Base-by-base conservation (phyloP, 2,888 invertebrate genomes). In the Leptura quadrifasciata region DNA sequence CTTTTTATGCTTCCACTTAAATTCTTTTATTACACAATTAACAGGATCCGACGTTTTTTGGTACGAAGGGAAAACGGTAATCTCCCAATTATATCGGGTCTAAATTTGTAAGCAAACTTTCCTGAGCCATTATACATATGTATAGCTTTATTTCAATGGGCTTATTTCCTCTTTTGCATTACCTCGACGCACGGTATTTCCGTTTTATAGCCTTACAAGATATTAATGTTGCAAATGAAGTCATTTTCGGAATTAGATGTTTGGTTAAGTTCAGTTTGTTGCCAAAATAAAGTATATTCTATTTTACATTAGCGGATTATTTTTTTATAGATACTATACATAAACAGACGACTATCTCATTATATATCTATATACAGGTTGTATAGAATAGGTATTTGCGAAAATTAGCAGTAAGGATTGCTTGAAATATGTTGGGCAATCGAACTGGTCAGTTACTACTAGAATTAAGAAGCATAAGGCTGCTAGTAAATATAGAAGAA, bases 91-190 rank as follows among this genome's bases (percentile, higher is more conserved):
- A 68, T 35, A 17, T 55, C 31, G 17, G 57, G 31, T 18, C 35
- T n/a, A 55, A 52, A 68, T 68, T 68, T 55, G 68, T 54, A 57
- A 55, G 55, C 68, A 55, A 68, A 68, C 55, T n/a, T 54, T 24
- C 55, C 10, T 31, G 4, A 18, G 27, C 35, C 55, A 18, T 68
- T 68, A 68, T 68, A 57, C 68, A 57, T 68, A 68, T 68, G 55
- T 68, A 68, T 54, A 9, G 68, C 68, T 17, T 68, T 68, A 68
- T 68, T 68, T 31, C 67, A 18, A 67, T 68, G 57, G 31, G 68
- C 24, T 68, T 57, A 55, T 55, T 18, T 57, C 20, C 55, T 55
- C 31, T 18, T 55, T 35, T 27, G 18, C 18, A 10, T 12, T 8
- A n/a, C 24, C 17, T 57, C 31, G 60, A 60, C 27, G 15, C 27